Conservation (phyloP, 2,113 vertebrate species). For the Paedocypris sp. region DNA sequence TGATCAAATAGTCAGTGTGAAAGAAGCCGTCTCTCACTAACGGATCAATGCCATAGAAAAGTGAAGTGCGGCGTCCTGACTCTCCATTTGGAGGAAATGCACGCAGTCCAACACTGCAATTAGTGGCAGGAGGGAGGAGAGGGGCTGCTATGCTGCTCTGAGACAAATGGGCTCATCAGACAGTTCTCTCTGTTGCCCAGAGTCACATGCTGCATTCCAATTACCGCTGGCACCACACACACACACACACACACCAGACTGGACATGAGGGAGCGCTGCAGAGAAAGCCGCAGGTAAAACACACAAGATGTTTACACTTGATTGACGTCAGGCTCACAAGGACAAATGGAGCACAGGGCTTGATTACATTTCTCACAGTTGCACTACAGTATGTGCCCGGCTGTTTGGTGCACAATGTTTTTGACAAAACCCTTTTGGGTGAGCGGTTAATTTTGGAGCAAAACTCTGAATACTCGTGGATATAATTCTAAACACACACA, state of each 20-base stretch:
- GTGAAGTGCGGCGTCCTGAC: slow-evolving; percentile 1
- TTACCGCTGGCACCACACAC: not conserved
- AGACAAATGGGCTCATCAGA: slow-evolving; percentile 25
- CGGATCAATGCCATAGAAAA: slow-evolving; percentile 12
- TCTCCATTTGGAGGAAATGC: slow-evolving; percentile 25
- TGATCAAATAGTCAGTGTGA: slow-evolving; percentile 5
- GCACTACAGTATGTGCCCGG: not conserved
- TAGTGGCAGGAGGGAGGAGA: slow-evolving; percentile 9
- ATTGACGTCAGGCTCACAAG: slow-evolving; percentile 2
- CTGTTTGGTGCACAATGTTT: not conserved
- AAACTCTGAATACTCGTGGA: too few relatives aligned
- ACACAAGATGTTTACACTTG: slow-evolving; percentile 2
- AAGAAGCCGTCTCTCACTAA: not conserved
- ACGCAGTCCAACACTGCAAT: slow-evolving; percentile 21
- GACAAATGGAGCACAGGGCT: not conserved
- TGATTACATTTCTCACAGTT: slow-evolving; percentile 12
- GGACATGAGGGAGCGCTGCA: not conserved
- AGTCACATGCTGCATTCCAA: slow-evolving; percentile 13
- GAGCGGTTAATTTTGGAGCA: too few relatives aligned
- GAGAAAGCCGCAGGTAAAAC: slow-evolving; percentile 4
- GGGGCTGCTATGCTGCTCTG: not conserved
- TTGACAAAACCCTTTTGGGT: too few relatives aligned
- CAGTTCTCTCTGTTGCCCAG: slow-evolving; percentile 1
- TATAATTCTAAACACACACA: too few relatives aligned
- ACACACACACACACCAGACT: not conserved